These are phyloP conservation scores for Manacus vitellinus DNA, from an alignment of 2,113 vertebrate genomes.

Conservation along the genomic window DNA sequence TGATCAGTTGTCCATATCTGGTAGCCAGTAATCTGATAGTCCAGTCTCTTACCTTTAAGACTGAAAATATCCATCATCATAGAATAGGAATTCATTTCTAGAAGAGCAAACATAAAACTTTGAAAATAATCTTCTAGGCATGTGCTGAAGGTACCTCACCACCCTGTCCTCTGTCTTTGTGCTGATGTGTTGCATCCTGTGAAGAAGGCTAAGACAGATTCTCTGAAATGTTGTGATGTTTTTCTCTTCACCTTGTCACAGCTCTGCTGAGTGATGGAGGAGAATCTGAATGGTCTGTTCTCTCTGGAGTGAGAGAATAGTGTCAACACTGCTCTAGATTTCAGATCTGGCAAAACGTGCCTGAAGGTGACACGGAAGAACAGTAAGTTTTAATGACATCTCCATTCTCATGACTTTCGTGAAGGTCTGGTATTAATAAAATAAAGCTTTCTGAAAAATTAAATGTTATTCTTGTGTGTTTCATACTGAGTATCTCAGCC, in stretches of 20 bases:
- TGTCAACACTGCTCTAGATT: conserved; percentile 74
- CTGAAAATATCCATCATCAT: conserved; percentile 63
- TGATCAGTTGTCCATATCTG: background rate
- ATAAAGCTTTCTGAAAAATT: conserved; percentile 33
- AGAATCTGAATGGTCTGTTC: conserved; percentile 69
- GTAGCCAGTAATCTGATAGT: conserved; percentile 65
- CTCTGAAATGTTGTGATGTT: conserved; percentile 53
- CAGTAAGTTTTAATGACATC: conserved; percentile 38
- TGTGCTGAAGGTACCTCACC: conserved; percentile 47
- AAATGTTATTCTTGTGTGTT: background rate
- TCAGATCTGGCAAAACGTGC: conserved; percentile 57
- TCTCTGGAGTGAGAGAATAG: conserved; percentile 55
- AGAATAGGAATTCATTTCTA: conserved; percentile 64
- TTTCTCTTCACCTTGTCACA: conserved; percentile 75
- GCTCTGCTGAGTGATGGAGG: conserved; percentile 66
- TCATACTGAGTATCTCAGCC: background rate
- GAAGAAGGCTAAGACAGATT: conserved; percentile 63
- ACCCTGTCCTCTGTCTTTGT: conserved; percentile 15
- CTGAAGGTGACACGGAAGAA: conserved; percentile 43
- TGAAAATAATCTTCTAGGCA: conserved; percentile 68
- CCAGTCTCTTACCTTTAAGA: conserved; percentile 48
- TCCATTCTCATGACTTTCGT: conserved; percentile 26
- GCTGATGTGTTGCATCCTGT: conserved; percentile 69
- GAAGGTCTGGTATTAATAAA: conserved; percentile 7
- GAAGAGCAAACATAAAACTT: conserved; percentile 59